Evolutionary conservation across 2,113 vertebrate genomes (phyloP), one percentile per base, ranked within the genome.

Genomic region (Grus americana): DNA sequence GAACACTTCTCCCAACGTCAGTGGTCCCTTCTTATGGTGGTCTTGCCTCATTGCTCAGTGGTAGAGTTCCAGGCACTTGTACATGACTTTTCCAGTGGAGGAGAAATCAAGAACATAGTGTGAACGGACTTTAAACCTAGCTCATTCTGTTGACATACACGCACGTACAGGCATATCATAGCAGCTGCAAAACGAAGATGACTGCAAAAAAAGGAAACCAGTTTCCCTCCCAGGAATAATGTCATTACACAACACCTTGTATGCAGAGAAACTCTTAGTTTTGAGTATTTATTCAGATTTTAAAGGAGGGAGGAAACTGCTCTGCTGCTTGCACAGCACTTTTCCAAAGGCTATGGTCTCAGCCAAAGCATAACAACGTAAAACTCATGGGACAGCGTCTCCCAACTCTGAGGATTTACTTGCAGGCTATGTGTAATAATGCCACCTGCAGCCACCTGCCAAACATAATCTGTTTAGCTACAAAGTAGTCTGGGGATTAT

Each of bases 361-460:
- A 58, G 34, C 7, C 5, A 1, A 23, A 65, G 36, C 7, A 6
- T 10, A 79, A 23, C 10, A 22, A 61, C 0, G 0, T 26, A 82
- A 72, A 52, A 54, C 22, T 65, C 29, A 11, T 1, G 1, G 19
- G 12, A 70, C n/a, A 54, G 18, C 0, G 0, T 90, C 24, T 72
- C 32, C 50, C 22, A 71, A 3, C 22, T 49, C 20, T 50, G 67
- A 76, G 62, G 19, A 44, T 68, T 79, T 88, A 49, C 50, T 87
- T 67, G 32, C 12, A 81, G 26, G 23, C 12, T 70, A 19, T 36
- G 24, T 71, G 57, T 52, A 83, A 78, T 49, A 67, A 80, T 70
- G 72, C 38, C 65, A 87, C 44, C 89, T 84, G 49, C 72, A 84
- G 65, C 47, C 38, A 79, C n/a, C 55, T 50, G 42, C 52, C 21